Percentiles rank a stretch among this genome's conserved stretches.
Conservation (phyloP, 1,140 invertebrate species). For the Bradynema listronoti region DNA sequence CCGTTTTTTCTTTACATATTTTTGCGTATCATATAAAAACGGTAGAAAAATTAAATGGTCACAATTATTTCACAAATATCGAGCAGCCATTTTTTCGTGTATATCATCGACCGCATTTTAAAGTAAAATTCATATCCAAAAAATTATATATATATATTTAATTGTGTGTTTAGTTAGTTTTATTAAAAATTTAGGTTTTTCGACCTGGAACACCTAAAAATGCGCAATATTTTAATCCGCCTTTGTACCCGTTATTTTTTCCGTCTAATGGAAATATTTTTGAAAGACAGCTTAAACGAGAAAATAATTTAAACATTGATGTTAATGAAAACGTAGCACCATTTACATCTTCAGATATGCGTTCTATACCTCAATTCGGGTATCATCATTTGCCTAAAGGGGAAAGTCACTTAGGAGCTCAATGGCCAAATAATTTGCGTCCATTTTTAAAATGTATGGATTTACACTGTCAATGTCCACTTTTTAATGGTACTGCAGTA, state of each 20-base stretch:
- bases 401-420: conserved; percentile 25
- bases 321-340: conserved; percentile 5
- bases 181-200: not conserved
- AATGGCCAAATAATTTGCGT: conserved; percentile 27
- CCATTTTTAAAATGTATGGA: conserved; percentile 47
- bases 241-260: not conserved
- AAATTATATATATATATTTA: not conserved
- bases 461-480: conserved; percentile 43
- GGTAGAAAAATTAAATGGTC: conserved; percentile 18
- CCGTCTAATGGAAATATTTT: conserved; percentile 2
- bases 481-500: conserved; percentile 20
- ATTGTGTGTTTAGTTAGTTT: not conserved
- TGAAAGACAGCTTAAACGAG: conserved; percentile 15
- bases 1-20: not conserved
- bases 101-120: conserved; percentile 24
- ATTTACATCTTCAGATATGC: not conserved
- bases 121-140: not conserved
- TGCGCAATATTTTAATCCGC: not conserved
- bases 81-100: conserved; percentile 34
- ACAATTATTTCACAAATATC: conserved; percentile 19
- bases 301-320: not conserved
- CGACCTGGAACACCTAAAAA: not conserved
- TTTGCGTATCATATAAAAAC: conserved; percentile 11
- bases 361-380: conserved; percentile 19
- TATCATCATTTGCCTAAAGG: conserved; percentile 28